Evolutionary conservation across 2,888 invertebrate genomes (phyloP).

Genomic region (Sminthurides aquaticus): DNA sequence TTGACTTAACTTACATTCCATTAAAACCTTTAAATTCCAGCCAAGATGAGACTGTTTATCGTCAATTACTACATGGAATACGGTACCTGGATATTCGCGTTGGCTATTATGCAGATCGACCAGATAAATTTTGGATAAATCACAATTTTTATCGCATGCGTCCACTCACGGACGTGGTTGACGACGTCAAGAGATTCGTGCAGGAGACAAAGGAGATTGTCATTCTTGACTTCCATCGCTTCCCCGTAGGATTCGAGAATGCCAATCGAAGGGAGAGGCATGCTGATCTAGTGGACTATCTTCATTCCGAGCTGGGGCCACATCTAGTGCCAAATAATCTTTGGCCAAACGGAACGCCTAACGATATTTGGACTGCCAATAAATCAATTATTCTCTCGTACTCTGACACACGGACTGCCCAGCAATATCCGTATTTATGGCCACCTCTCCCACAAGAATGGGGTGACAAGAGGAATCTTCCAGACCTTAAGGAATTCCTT

Average conservation of each 20-base stretch:
- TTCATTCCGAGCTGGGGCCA: slow-evolving; percentile 54
- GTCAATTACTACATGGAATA: slow-evolving; percentile 74
- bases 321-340: slow-evolving; percentile 52
- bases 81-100: slow-evolving; percentile 73
- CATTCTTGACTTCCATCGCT: slow-evolving; percentile 73
- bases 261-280: slow-evolving; percentile 50
- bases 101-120: slow-evolving; percentile 55
- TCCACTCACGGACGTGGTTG: slow-evolving; percentile 51
- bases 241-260: slow-evolving; percentile 58
- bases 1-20: background rate
- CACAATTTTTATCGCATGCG: slow-evolving; percentile 64
- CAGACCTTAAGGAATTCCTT: slow-evolving; percentile 43
- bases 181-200: slow-evolving; percentile 44
- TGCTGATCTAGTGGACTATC: slow-evolving; percentile 52
- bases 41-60: slow-evolving; percentile 73
- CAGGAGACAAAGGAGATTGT: slow-evolving; percentile 55
- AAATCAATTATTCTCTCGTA: slow-evolving; percentile 57
- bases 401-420: slow-evolving; percentile 48
- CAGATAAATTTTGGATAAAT: slow-evolving; percentile 59
- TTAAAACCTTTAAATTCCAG: slow-evolving; percentile 48
- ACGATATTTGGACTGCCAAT: slow-evolving; percentile 54
- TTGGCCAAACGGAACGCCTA: slow-evolving; percentile 46
- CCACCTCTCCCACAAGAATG: slow-evolving; percentile 57
- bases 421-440: slow-evolving; percentile 51
- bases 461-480: slow-evolving; percentile 52